Base-by-base conservation (phyloP, 2,797 vertebrate species). In the Neosalanx taihuensis region DNA sequence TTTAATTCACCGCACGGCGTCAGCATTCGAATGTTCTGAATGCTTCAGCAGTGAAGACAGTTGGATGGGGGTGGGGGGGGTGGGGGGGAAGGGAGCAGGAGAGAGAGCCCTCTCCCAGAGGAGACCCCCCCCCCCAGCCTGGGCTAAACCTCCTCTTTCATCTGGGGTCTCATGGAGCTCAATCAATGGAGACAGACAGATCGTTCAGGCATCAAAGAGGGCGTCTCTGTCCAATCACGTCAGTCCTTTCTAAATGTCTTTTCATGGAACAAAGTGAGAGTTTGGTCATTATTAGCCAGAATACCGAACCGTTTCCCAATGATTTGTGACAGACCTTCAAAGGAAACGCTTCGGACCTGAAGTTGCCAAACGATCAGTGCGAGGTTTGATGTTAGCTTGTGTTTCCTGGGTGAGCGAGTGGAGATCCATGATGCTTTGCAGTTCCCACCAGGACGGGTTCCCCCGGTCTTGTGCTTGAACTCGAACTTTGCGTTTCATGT, bases 201-300 rank as follows among this genome's bases (percentile, higher is more conserved):
- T 90, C 86, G 86, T 87, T 87, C n/a, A 84, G 75, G 86, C 85
- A 88, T 90, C 90, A 91, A 89, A 91, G 89, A 73, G 10, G 12
- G 31, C 71, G 86, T 78, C 78, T 84, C n/a, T n/a, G 84, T 88
- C 86, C 81, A 82, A 80, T 71, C 79, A 71, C 83, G 72, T 80
- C 87, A 86, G 90, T 88, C 86, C 84, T 75, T 70, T 79, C 84
- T 86, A 86, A 89, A 88, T 61, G 82, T 66, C 82, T 86, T 83
- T 83, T 86, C 78, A 26, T 65, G 82, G 81, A 85, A 87, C 85
- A 89, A 87, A 88, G 84, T 75, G 69, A 37, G 31, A 31, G 7
- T 31, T 4, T 17, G 31, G 26, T 85, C 81, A 83, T 85, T 81
- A 79, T 77, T 75, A 72, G 37, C 75, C 86, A 79, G 83, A 81